Conservation (phyloP, 2,113 vertebrate genomes). For the Panthera tigris region DNA sequence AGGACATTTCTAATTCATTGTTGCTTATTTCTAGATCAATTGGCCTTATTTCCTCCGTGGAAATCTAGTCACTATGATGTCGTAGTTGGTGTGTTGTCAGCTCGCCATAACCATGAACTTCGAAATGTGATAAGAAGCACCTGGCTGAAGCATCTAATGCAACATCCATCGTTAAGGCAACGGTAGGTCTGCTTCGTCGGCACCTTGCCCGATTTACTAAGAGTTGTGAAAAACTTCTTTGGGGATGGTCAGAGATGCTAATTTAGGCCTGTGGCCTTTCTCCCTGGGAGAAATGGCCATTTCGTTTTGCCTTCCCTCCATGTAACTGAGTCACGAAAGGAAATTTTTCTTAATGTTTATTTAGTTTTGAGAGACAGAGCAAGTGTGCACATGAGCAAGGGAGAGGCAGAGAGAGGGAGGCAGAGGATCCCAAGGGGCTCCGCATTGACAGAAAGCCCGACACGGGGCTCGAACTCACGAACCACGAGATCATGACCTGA, state of each 20-base stretch:
- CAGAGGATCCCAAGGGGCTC: too few relatives aligned
- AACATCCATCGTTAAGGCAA: conserved; percentile 88
- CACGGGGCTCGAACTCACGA: too few relatives aligned
- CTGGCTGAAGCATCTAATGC: conserved; percentile 92
- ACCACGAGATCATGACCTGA: too few relatives aligned
- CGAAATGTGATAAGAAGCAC: conserved; percentile 93
- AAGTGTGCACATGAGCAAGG: too few relatives aligned
- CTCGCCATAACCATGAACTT: conserved; percentile 92
- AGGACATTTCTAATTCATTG: conserved; percentile 24
- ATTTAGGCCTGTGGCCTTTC: neutral
- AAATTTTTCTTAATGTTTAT: neutral
- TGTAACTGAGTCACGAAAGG: neutral
- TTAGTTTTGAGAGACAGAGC: too few relatives aligned
- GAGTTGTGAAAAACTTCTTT: neutral
- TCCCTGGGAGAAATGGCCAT: neutral
- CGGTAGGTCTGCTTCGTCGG: conserved; percentile 84
- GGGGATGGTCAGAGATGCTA: neutral
- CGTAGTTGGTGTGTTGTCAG: conserved; percentile 95
- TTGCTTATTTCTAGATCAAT: conserved; percentile 79
- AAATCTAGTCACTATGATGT: conserved; percentile 87
- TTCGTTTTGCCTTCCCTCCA: neutral
- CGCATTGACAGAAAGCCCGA: too few relatives aligned
- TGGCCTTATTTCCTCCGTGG: conserved; percentile 82
- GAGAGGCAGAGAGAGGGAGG: too few relatives aligned
- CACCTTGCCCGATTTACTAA: neutral